A percentile compares a stretch with the other conserved stretches of the same genome.
phyloP scores from a whole-genome alignment of 1,140 invertebrate species.

The Pinna nobilis region DNA sequence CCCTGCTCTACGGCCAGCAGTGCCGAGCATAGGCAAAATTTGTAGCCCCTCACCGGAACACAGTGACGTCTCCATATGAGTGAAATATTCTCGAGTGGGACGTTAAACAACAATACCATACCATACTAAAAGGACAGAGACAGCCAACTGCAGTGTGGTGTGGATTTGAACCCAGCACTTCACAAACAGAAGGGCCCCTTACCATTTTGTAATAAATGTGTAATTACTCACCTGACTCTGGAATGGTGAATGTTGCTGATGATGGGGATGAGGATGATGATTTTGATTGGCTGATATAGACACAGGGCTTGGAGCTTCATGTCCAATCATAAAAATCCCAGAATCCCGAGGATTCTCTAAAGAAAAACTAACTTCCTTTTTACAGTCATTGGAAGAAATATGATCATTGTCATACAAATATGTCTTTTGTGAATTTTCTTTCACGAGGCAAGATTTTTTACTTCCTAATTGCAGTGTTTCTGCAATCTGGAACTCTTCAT shows the following conservation, averaged over 20 bases:
- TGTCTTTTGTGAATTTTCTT: slow-evolving; percentile 22
- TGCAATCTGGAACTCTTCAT: slow-evolving; percentile 38
- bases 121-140: too few relatives aligned
- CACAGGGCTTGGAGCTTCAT: slow-evolving; percentile 15
- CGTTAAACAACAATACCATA: too few relatives aligned
- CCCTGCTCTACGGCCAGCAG: too few relatives aligned
- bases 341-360: slow-evolving; percentile 43
- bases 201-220: too few relatives aligned
- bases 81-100: too few relatives aligned
- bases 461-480: slow-evolving; percentile 32
- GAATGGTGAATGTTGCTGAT: slow-evolving; percentile 10
- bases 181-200: too few relatives aligned
- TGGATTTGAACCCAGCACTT: too few relatives aligned
- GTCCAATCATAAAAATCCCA: slow-evolving; percentile 45
- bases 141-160: too few relatives aligned
- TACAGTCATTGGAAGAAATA: slow-evolving; percentile 19
- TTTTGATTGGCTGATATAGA: slow-evolving; percentile 25
- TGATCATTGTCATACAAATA: slow-evolving; percentile 31
- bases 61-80: too few relatives aligned
- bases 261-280: background rate
- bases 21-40: too few relatives aligned
- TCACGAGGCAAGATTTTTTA: slow-evolving; percentile 42
- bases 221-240: slow-evolving; percentile 7
- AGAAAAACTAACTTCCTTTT: slow-evolving; percentile 47
- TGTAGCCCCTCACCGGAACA: too few relatives aligned